Conservation (phyloP, 2,888 invertebrate species). For the Pelosia muscerda region DNA sequence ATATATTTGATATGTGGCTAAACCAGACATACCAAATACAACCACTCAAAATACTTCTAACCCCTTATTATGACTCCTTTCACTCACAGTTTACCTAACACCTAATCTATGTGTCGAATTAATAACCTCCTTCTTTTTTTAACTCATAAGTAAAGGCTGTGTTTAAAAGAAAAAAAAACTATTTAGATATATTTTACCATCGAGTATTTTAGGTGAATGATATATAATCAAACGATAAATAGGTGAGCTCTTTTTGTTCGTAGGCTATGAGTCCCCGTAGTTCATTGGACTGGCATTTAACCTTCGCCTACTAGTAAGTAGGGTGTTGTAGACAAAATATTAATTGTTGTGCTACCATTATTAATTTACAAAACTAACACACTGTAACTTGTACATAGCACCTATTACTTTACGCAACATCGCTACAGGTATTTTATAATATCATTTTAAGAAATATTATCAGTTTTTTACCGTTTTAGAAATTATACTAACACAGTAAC, state of each 20-base stretch:
- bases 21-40: background rate
- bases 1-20: background rate
- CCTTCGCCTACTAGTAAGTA: constrained; percentile 5
- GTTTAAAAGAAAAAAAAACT: background rate
- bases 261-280: background rate
- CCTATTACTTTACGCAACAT: no score
- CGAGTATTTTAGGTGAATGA: background rate
- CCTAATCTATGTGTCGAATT: background rate
- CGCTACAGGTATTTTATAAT: no score
- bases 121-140: background rate
- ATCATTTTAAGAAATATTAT: no score
- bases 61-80: background rate
- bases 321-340: background rate
- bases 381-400: no score
- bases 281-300: constrained; percentile 16
- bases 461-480: background rate
- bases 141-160: background rate
- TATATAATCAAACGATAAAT: background rate
- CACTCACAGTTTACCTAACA: background rate
- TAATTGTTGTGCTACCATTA: no score
- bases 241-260: background rate
- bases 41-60: background rate
- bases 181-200: background rate
- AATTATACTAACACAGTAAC: background rate
- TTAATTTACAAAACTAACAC: no score